A percentile compares a stretch with the other conserved stretches of the same genome.
Evolutionary conservation across 2,888 invertebrate species (phyloP).

Genomic region (Lasioglossum calceatum): DNA sequence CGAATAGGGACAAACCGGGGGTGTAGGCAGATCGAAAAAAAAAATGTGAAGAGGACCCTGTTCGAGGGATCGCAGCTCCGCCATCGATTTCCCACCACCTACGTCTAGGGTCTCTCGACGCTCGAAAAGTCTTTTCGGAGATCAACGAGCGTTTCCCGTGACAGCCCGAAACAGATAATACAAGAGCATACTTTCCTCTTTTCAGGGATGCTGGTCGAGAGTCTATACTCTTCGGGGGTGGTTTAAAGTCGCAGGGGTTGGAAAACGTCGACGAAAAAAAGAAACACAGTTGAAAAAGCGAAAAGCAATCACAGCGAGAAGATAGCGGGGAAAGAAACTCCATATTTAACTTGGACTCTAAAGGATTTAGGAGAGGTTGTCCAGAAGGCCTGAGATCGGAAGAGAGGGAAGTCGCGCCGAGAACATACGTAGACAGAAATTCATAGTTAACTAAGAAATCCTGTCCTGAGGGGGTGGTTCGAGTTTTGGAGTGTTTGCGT

Average conservation of each 20-base stretch:
- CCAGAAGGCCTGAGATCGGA: not conserved
- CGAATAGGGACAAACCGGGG: not conserved
- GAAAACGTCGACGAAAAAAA: not conserved
- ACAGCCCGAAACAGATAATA: conserved; percentile 7
- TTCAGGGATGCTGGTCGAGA: not conserved
- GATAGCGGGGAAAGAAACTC: not conserved
- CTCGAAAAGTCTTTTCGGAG: not conserved
- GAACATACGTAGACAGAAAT: not conserved
- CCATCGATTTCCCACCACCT: not conserved
- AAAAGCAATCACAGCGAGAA: not conserved
- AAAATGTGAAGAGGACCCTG: not conserved
- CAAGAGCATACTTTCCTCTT: not conserved
- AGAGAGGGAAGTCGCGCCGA: not conserved
- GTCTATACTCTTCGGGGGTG: not conserved
- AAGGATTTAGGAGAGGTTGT: not conserved
- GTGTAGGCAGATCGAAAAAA: not conserved
- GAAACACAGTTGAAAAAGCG: not conserved
- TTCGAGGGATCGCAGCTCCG: not conserved
- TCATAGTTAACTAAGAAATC: not conserved
- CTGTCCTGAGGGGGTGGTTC: not conserved
- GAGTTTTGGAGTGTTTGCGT: not conserved
- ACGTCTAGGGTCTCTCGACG: not conserved
- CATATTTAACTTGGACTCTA: not conserved
- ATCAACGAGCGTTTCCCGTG: not conserved
- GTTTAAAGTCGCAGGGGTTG: not conserved